phyloP scores from a whole-genome alignment of 1,140 invertebrate genomes.

The Neodiprion fabricii region DNA sequence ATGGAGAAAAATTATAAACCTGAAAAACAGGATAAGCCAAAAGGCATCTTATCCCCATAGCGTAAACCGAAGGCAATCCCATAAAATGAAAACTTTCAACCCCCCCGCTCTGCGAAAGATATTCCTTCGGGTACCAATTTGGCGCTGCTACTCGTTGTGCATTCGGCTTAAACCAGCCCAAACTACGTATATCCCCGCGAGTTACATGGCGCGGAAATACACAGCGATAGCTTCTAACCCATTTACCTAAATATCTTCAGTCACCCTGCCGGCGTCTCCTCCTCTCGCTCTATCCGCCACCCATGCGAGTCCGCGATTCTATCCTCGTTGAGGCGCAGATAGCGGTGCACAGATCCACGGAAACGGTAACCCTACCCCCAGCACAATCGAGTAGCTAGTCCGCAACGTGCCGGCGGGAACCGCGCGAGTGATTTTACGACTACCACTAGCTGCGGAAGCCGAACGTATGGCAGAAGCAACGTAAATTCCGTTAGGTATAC shows the following conservation, averaged over 20 bases:
- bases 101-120: not conserved
- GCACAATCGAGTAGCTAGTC: not conserved
- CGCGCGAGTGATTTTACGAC: not conserved
- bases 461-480: no score
- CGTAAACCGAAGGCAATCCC: conserved; percentile 2
- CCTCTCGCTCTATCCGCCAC: not conserved
- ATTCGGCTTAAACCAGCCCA: not conserved
- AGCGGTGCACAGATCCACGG: not conserved
- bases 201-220: conserved; percentile 2
- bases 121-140: not conserved
- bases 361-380: not conserved
- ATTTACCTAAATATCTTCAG: conserved; percentile 3
- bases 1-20: no score
- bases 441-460: not conserved
- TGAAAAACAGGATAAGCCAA: no score
- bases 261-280: not conserved
- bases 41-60: not conserved
- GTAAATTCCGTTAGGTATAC: no score
- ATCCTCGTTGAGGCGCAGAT: not conserved
- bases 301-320: not conserved
- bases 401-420: not conserved
- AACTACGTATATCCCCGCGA: conserved; percentile 2
- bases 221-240: conserved; percentile 2
- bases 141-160: not conserved
- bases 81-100: not conserved